Conservation (phyloP, 2,797 vertebrate species). For the Malurus splendens region DNA sequence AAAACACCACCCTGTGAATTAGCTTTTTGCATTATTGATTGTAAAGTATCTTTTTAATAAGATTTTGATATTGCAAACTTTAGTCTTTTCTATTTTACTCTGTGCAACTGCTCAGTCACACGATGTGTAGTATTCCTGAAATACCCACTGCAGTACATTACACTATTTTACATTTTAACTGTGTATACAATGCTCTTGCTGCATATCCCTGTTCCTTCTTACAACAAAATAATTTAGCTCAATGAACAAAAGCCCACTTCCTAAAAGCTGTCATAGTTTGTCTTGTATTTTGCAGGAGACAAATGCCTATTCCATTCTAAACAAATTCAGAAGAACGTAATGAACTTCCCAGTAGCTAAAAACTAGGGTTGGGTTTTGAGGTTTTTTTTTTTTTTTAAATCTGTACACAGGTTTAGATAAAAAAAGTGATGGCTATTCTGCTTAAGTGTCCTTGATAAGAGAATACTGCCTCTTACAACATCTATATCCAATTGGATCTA, state of each 20-base stretch:
- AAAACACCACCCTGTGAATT: constrained; percentile 70
- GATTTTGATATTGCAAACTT: constrained; percentile 62
- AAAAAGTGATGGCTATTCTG: constrained; percentile 65
- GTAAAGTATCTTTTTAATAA: constrained; percentile 63
- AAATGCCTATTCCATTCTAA: constrained; percentile 61
- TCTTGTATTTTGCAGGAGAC: constrained; percentile 66
- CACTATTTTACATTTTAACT: constrained; percentile 58
- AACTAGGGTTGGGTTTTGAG: neutral
- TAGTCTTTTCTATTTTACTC: constrained; percentile 40
- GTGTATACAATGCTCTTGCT: constrained; percentile 46
- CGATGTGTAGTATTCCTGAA: constrained; percentile 44
- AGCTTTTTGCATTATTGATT: constrained; percentile 68
- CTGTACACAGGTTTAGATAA: constrained; percentile 47
- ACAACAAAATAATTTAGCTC: constrained; percentile 38
- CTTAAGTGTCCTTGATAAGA: constrained; percentile 51
- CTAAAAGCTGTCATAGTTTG: constrained; percentile 36
- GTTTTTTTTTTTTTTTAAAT: neutral
- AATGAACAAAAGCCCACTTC: constrained; percentile 16
- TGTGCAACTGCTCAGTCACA: neutral
- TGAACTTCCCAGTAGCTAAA: neutral
- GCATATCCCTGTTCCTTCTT: constrained; percentile 39
- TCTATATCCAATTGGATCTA: constrained; percentile 57
- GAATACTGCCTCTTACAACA: constrained; percentile 63
- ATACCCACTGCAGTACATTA: constrained; percentile 54
- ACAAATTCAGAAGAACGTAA: constrained; percentile 37